Evolutionary conservation across 2,888 invertebrate species (phyloP), one percentile per base, ranked within the genome.

Genomic region (Anoplius nigerrimus): DNA sequence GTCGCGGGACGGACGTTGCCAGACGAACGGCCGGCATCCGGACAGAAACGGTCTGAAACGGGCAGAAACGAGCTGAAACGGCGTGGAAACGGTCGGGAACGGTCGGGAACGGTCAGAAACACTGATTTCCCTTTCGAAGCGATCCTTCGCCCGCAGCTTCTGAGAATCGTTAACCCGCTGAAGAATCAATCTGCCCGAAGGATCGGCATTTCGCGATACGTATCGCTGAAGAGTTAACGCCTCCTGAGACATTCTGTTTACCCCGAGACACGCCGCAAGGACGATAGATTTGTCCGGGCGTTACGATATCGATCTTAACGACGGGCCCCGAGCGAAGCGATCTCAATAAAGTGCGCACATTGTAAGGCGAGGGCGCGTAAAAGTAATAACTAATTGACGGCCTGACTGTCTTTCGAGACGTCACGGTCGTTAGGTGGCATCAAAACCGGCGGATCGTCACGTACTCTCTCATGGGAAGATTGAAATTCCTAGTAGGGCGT

Each of bases 401-500:
- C 11, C n/a, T n/a, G 34, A 6, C 34, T 34, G 34, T 34, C 34
- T 11, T 13, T 2, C 4, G 11, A 6, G 34, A 34, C 11, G 11
- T 6, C 34, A 1, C 34, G 34, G 34, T 34, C 34, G 34, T 34
- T 34, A 34, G 8, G 34, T 11, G 11, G 34, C 6, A 34, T 34
- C 34, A 34, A 24, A 34, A 34, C 24, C 42, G 54, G 53, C 22
- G 60, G 27, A 53, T 34, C 34, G 34, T 34, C 34, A 63, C 63
- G 59, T 42, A 67, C 67, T 48, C 4, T 55, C 55, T 51, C 21
- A 53, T n/a, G 42, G 27, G 51, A 55, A 56, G 62, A 58, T 59
- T 63, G 53, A 64, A 68, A 76, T 76, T 71, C 75, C 71, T 54
- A 68, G 71, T 68, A 71, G 68, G 54, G 64, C 68, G 74, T 74